Conservation (phyloP, 2,113 vertebrate genomes). For the Myotis yumanensis region DNA sequence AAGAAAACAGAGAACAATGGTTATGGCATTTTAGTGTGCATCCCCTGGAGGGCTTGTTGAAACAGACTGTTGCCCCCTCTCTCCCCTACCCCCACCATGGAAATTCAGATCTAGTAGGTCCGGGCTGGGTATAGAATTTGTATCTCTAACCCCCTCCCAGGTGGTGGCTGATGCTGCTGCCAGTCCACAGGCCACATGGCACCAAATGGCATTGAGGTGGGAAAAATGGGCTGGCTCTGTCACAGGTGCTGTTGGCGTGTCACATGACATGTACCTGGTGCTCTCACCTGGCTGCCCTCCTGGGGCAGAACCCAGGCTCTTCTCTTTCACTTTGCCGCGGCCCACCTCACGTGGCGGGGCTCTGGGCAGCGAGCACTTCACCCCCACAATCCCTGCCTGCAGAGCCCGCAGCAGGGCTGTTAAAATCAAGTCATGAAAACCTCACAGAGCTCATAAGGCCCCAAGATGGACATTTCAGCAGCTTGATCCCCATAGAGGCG, state of each 20-base stretch:
- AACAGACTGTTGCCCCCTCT: background rate
- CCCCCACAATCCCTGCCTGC: background rate
- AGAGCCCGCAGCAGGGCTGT: background rate
- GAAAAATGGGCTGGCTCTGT: no score
- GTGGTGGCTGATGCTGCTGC: background rate
- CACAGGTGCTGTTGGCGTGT: background rate
- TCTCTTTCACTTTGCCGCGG: background rate
- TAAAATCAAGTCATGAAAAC: background rate
- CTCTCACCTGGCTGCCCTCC: background rate
- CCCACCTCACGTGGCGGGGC: background rate
- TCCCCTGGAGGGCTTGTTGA: background rate
- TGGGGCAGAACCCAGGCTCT: background rate
- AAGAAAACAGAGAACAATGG: background rate
- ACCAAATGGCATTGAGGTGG: background rate
- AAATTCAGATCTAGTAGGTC: background rate
- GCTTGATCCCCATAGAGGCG: background rate
- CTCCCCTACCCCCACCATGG: no score
- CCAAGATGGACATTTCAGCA: background rate
- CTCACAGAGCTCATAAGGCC: fast-evolving
- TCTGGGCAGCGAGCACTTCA: background rate
- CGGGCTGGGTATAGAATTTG: background rate
- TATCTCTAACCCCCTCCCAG: background rate
- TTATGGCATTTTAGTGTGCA: background rate
- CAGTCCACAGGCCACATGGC: fast-evolving
- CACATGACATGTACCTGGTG: background rate